Evolutionary conservation across 2,797 vertebrate species (phyloP).

Genomic region (Taeniopygia guttata): DNA sequence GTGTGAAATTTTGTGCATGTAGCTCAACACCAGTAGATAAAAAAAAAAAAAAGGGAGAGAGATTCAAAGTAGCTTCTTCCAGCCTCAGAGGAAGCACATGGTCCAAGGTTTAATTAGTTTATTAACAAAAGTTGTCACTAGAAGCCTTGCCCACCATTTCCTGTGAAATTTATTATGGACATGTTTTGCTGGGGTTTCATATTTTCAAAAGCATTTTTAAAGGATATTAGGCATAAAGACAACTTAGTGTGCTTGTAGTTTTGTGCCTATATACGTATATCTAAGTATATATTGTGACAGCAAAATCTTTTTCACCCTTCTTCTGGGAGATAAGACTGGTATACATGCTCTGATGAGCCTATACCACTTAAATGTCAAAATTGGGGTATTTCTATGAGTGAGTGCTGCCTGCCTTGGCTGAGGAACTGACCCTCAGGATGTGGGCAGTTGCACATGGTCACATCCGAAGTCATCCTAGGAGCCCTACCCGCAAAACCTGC

Average conservation of each 20-base stretch:
- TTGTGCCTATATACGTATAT: not conserved
- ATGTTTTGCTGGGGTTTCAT: not conserved
- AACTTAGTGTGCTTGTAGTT: not conserved
- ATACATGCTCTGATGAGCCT: not conserved
- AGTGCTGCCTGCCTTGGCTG: not conserved
- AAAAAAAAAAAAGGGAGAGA: not conserved
- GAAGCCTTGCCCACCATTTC: not conserved
- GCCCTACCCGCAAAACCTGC: not conserved
- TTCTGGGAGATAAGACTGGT: not conserved
- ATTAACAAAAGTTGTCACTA: not conserved
- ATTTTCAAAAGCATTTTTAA: not conserved
- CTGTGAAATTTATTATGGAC: not conserved
- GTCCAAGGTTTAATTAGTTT: not conserved
- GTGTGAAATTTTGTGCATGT: not conserved
- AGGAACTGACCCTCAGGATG: conserved; percentile 1
- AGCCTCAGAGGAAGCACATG: not conserved
- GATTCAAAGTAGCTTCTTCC: not conserved
- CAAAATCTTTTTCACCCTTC: not conserved
- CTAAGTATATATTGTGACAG: not conserved
- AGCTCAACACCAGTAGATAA: not conserved
- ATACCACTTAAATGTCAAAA: not conserved
- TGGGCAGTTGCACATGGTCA: not conserved
- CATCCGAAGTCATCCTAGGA: not conserved
- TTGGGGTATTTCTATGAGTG: not conserved
- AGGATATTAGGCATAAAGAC: not conserved